These are phyloP conservation scores for Mustelus asterias DNA, from an alignment of 2,113 vertebrate genomes.

Conservation along the genomic window DNA sequence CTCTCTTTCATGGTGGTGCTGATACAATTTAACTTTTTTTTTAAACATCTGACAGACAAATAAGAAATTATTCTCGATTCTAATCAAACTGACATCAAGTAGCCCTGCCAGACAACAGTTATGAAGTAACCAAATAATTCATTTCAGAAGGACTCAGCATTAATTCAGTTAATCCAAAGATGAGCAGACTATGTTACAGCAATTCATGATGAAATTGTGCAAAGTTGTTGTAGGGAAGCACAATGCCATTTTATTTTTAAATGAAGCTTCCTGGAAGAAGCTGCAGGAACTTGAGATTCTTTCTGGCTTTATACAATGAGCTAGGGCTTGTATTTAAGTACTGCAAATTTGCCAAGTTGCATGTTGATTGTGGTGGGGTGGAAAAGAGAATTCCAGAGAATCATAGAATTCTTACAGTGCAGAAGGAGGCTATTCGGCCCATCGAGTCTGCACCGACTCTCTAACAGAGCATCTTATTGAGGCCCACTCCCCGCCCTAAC, in stretches of 20 bases:
- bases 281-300: not conserved
- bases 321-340: not conserved
- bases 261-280: not conserved
- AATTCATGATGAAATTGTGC: not conserved
- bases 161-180: not conserved
- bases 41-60: not conserved
- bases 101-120: not conserved
- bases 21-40: not conserved
- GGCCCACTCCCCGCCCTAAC: no score
- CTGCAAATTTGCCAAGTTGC: not conserved
- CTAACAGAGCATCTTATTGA: no score
- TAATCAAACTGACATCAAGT: not conserved
- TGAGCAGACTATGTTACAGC: not conserved
- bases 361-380: not conserved
- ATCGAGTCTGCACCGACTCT: no score
- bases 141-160: not conserved
- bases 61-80: not conserved
- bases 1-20: not conserved
- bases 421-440: no score
- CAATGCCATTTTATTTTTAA: not conserved
- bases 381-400: not conserved
- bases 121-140: not conserved
- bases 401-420: no score
- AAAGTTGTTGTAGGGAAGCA: not conserved
- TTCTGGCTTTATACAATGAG: not conserved